Base-by-base conservation (phyloP, 2,888 invertebrate genomes). In the Geophilus truncorum region DNA sequence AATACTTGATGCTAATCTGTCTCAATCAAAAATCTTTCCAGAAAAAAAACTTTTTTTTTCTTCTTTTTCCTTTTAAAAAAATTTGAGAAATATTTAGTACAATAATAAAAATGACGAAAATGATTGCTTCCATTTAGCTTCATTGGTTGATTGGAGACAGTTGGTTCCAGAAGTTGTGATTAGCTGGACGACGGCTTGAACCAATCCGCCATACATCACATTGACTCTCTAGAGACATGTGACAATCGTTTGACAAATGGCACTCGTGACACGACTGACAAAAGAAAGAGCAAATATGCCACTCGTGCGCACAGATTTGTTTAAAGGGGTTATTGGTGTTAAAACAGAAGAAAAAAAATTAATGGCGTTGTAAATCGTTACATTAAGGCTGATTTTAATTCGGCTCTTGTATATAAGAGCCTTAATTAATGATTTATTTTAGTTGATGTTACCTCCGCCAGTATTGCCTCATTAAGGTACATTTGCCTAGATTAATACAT, bases 351-450 rank as follows among this genome's bases (percentile, higher is more conserved):
- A 34, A 34, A 34, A 34, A 34, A 34, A 34, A 34, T 34, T 34
- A 34, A 40, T 5, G 18, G n/a, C 57, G 23, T 57, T 57, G 18
- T 21, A 57, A 57, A 57, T 18, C 57, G 57, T 57, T 57, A 57
- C n/a, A 57, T 21, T 23, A 57, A 21, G 18, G 1, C 7, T 7
- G 23, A n/a, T 57, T 57, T 57, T 57, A 57, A 57, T 57, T 57
- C 23, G 57, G 23, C 2, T 57, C 57, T n/a, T 57, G 57, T 57
- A 21, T 2, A 21, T 4, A 57, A 40, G 12, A 40, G 36, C 9
- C 57, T 18, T 57, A 57, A 57, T 57, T 57, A 57, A 57, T 57
- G 57, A 57, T 57, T 57, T 57, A 57, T 57, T 57, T 57, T 57
- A 1, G 9, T n/a, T 57, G 15, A 57, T 57, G 57, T 57, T 57